phyloP scores from a whole-genome alignment of 1,140 invertebrate genomes.

The Scaptomyza montana region DNA sequence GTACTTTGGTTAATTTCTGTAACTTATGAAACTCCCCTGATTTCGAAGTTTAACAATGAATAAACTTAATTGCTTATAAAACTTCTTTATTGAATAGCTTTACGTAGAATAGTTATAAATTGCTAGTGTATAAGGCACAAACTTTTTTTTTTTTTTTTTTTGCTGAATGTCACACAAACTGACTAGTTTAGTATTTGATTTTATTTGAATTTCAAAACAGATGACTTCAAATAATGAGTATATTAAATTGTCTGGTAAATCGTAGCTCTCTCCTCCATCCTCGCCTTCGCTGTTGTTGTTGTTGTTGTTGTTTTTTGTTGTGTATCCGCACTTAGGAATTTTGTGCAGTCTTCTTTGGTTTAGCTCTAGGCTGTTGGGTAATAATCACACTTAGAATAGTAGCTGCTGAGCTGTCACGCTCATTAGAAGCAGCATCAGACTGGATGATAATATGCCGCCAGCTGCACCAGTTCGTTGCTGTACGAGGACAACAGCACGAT shows the following conservation, averaged over 20 bases:
- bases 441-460: not conserved
- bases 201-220: slow-evolving; percentile 32
- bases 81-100: slow-evolving; percentile 40
- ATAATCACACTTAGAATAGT: slow-evolving; percentile 23
- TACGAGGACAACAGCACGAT: slow-evolving; percentile 72
- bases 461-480: slow-evolving; percentile 32
- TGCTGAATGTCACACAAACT: slow-evolving; percentile 62
- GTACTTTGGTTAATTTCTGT: slow-evolving; percentile 40
- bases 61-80: slow-evolving; percentile 44
- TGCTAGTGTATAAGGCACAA: slow-evolving; percentile 49
- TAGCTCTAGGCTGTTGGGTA: slow-evolving; percentile 40
- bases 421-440: slow-evolving; percentile 28
- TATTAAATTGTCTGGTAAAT: slow-evolving; percentile 62
- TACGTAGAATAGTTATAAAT: slow-evolving; percentile 11
- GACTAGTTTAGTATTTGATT: slow-evolving; percentile 57
- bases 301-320: slow-evolving; percentile 39
- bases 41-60: too few species aligned
- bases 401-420: slow-evolving; percentile 41
- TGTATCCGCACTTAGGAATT: slow-evolving; percentile 21
- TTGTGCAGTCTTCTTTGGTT: slow-evolving; percentile 65
- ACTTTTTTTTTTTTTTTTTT: slow-evolving; percentile 20
- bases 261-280: slow-evolving; percentile 33
- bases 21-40: too few species aligned
- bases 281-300: not conserved
- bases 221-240: slow-evolving; percentile 66